Evolutionary conservation across 2,797 vertebrate species (phyloP), one percentile per base, ranked within the genome.

Genomic region (Arnoldichthys spilopterus): DNA sequence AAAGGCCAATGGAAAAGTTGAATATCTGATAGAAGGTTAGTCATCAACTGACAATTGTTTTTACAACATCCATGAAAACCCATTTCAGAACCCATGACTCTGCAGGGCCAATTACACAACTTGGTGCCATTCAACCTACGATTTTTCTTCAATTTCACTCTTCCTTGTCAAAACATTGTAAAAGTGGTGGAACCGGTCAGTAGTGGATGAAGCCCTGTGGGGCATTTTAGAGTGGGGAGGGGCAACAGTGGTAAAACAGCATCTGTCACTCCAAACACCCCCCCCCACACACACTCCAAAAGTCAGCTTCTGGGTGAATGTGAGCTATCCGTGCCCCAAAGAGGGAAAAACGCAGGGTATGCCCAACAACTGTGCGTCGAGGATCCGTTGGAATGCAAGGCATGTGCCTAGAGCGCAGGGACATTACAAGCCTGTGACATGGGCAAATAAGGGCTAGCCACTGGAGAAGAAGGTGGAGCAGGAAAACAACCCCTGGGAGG

Each of bases 191-290:
- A 51, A 56, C 47, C 37, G 2, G 58, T 80, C 37, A 4, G 67
- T 4, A 18, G 15, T 82, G 85, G 84, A 87, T 84, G 83, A 74
- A 86, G 87, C 86, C 90, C 91, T 90, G 88, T 87, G 87, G 91
- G 90, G 90, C 80, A 88, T 90, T 88, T 88, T 86, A 87, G 75
- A 84, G 89, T 87, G 79, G 81, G 73, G 37, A 18, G 58, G 34
- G 58, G 67, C 67, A 71, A 71, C 73, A 71, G 78, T 20, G 64
- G 49, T 76, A 79, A 81, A 76, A 56, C 7, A 89, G 91, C 96
- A 98, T 96, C 94, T 98, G 96, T 96, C 94, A 83, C 93, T 94
- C 92, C 93, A 96, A 95, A 95, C 95, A 92, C 84, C 92, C 2
- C 69, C 40, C 45, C 32, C 45, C 85, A 88, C n/a, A n/a, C n/a